These are phyloP conservation scores for Eupithecia dodoneata DNA, from an alignment of 2,888 invertebrate species.

Conservation along the genomic window DNA sequence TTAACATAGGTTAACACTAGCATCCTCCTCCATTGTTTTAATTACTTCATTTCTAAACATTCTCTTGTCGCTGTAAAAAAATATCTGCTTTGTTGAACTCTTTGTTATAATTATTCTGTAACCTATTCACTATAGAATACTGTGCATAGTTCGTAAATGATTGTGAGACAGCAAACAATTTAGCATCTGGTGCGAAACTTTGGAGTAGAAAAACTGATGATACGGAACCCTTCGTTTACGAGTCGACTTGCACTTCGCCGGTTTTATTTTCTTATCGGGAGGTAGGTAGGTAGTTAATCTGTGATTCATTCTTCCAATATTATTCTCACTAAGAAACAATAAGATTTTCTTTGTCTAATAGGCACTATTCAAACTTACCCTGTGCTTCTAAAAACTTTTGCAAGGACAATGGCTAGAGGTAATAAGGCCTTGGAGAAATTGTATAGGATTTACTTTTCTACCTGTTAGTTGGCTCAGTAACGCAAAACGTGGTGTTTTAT, in stretches of 20 bases:
- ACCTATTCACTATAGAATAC: too few species aligned
- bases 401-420: slow-evolving; percentile 30
- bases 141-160: too few species aligned
- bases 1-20: too few species aligned
- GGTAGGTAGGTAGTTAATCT: slow-evolving; percentile 16
- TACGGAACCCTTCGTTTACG: neutral
- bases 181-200: too few species aligned
- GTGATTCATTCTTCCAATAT: slow-evolving; percentile 24
- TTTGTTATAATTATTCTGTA: too few species aligned
- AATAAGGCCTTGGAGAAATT: slow-evolving; percentile 38
- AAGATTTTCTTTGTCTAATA: slow-evolving; percentile 30
- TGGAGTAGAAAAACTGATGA: too few species aligned
- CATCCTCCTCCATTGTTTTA: too few species aligned
- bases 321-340: slow-evolving; percentile 39
- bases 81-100: too few species aligned
- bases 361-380: slow-evolving; percentile 21
- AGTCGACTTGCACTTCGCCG: neutral
- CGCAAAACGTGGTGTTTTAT: slow-evolving; percentile 51
- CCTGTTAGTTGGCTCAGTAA: slow-evolving; percentile 44
- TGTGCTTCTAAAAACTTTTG: slow-evolving; percentile 27
- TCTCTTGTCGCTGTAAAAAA: too few species aligned
- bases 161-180: too few species aligned
- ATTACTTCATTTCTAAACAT: too few species aligned
- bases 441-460: slow-evolving; percentile 49
- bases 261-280: slow-evolving; percentile 18